Conservation (phyloP, 1,140 invertebrate species). For the silkworm (Bombyx mori) region ASM3026992v2 NC_085114.1:14520001-14520500, state of each 20-base stretch:
- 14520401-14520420: no score
- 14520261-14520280: constrained; percentile 92
- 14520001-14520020: not conserved
- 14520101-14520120: not conserved
- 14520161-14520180: no score
- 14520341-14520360: constrained; percentile 41
- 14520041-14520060: not conserved
- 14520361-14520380: constrained; percentile 53
- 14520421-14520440: no score
- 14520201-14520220: constrained; percentile 71
- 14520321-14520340: constrained; percentile 78
- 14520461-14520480: no score
- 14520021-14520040: not conserved
- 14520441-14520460: no score
- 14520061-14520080: no score
- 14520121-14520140: not conserved
- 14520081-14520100: no score
- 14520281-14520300: constrained; percentile 90
- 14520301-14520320: constrained; percentile 92
- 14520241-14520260: constrained; percentile 81
- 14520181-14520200: not conserved
- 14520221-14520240: constrained; percentile 74
- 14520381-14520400: no score
- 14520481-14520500: no score
- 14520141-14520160: not conserved